Conservation (phyloP, 2,888 invertebrate genomes). For the Alviniconcha strummeri region DNA sequence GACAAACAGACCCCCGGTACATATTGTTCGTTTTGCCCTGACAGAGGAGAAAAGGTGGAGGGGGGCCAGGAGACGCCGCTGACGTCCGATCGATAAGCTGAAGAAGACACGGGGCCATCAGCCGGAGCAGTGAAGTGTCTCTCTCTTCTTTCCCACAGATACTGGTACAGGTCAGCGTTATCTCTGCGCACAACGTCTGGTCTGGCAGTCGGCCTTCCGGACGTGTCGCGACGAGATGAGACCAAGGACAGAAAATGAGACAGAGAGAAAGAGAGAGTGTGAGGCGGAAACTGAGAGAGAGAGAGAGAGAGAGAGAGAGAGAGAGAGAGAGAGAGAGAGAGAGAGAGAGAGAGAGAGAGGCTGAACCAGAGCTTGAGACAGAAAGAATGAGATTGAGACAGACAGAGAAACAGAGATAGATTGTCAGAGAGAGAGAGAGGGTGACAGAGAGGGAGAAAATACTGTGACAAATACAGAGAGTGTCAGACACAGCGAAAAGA, state of each 20-base stretch:
- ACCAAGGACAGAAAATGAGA: background rate
- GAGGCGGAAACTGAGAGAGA: background rate
- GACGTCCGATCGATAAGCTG: too few relatives aligned
- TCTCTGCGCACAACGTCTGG: too few relatives aligned
- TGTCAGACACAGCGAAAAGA: background rate
- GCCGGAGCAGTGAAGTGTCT: too few relatives aligned
- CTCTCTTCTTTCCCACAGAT: too few relatives aligned
- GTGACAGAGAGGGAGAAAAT: background rate
- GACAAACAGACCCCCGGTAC: too few relatives aligned
- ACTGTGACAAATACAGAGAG: background rate
- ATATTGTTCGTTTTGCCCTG: too few relatives aligned
- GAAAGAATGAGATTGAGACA: background rate
- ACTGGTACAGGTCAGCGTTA: too few relatives aligned
- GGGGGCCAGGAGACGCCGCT: too few relatives aligned
- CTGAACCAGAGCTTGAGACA: background rate
- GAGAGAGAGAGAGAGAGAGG: background rate
- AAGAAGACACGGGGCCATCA: too few relatives aligned
- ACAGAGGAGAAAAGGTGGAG: too few relatives aligned
- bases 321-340: background rate
- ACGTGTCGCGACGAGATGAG: too few relatives aligned
- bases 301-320: background rate
- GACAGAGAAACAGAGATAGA: background rate
- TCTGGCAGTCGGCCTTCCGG: too few relatives aligned
- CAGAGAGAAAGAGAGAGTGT: background rate
- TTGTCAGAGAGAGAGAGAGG: background rate